Percentiles rank a stretch among this genome's conserved stretches.
Conservation (phyloP, 2,113 vertebrate species). For the Chaetodon auriga region DNA sequence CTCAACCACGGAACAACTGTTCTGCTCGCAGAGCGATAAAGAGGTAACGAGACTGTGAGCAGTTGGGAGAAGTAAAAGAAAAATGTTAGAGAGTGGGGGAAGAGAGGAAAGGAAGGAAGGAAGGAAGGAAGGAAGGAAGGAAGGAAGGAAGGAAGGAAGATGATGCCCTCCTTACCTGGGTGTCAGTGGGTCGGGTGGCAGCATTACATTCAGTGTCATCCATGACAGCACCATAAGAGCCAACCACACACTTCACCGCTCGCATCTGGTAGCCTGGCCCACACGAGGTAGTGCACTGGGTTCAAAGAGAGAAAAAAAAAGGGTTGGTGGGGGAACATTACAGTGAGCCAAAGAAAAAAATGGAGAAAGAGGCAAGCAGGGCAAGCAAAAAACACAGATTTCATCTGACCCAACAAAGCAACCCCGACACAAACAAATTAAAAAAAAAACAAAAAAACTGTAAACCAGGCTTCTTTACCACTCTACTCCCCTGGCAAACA, state of each 20-base stretch:
- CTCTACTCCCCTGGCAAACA: constrained; percentile 3
- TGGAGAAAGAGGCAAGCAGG: constrained; percentile 19
- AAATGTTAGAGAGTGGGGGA: background rate
- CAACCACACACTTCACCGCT: constrained; percentile 94
- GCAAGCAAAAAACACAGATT: constrained; percentile 25
- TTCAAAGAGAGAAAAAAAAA: constrained; percentile 57
- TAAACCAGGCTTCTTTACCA: constrained; percentile 4
- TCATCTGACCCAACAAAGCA: constrained; percentile 28
- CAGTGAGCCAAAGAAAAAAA: constrained; percentile 38
- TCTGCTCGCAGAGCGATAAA: background rate
- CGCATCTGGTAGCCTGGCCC: constrained; percentile 96
- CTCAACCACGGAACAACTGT: background rate
- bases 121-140: background rate
- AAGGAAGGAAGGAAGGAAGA: background rate
- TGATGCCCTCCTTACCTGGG: constrained; percentile 87
- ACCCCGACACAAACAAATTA: constrained; percentile 30
- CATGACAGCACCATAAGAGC: constrained; percentile 90
- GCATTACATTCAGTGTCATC: constrained; percentile 95
- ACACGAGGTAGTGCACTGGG: constrained; percentile 94
- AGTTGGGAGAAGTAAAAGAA: constrained; percentile 9
- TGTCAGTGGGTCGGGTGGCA: constrained; percentile 91
- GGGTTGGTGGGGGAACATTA: constrained; percentile 44
- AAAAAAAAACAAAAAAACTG: constrained; percentile 2
- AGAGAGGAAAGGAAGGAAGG: background rate
- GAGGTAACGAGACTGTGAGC: constrained; percentile 4